phyloP scores from a whole-genome alignment of 2,888 invertebrate genomes.

The Microchrysa polita region DNA sequence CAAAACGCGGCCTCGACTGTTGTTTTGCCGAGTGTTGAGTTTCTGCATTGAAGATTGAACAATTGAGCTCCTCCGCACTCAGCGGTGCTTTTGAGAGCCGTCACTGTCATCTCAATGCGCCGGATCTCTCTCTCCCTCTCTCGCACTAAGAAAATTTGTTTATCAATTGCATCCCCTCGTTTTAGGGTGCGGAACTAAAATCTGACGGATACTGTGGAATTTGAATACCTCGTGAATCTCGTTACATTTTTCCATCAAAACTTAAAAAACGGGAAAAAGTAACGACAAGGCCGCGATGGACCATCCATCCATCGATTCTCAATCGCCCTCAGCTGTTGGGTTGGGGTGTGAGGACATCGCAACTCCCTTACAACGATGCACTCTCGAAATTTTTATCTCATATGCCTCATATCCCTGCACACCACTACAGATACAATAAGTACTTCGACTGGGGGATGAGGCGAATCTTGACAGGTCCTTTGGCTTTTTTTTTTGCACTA shows the following conservation, averaged over 20 bases:
- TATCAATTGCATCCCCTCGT: slow-evolving; percentile 27
- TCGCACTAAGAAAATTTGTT: slow-evolving; percentile 23
- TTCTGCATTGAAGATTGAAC: no score
- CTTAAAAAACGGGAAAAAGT: not conserved
- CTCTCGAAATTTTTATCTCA: not conserved
- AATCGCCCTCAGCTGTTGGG: not conserved
- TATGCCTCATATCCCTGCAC: slow-evolving; percentile 1
- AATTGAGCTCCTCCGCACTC: not conserved
- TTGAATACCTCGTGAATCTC: not conserved
- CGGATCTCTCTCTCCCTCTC: not conserved
- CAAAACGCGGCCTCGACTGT: slow-evolving; percentile 28
- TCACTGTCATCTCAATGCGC: not conserved
- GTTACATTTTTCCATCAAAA: not conserved
- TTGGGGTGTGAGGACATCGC: not conserved
- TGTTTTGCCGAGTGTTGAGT: slow-evolving; percentile 9
- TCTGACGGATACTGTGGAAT: not conserved
- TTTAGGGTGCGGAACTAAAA: not conserved
- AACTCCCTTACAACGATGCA: slow-evolving; percentile 12
- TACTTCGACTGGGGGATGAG: not conserved
- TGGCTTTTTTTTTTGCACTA: not conserved
- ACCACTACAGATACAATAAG: not conserved
- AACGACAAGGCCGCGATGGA: slow-evolving; percentile 9
- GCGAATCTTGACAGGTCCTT: not conserved
- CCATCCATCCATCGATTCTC: slow-evolving; percentile 25
- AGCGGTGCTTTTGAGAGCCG: no score